phyloP scores from a whole-genome alignment of 2,797 vertebrate species.

The Pelodytes ibericus region DNA sequence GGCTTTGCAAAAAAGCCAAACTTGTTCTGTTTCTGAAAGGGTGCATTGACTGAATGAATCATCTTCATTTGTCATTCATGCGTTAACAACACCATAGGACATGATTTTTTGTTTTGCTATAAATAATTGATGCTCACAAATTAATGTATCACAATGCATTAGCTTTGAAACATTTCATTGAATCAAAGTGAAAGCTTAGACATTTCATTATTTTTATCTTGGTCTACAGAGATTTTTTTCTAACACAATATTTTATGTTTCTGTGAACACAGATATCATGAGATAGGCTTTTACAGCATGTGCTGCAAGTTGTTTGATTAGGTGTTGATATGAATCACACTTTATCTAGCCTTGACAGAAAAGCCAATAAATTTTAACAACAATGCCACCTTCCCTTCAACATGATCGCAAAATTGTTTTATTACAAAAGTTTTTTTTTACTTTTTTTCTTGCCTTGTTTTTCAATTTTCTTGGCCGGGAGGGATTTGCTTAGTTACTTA shows the following conservation, averaged over 20 bases:
- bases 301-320: background rate
- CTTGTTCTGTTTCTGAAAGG: too few relatives aligned
- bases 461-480: background rate
- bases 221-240: background rate
- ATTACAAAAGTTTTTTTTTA: background rate
- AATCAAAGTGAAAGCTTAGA: background rate
- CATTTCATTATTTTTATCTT: background rate
- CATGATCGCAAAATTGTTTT: slow-evolving; percentile 17
- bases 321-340: slow-evolving; percentile 13
- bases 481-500: too few relatives aligned
- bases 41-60: too few relatives aligned
- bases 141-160: background rate
- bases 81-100: too few relatives aligned
- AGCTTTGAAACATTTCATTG: background rate
- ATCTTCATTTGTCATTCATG: too few relatives aligned
- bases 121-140: background rate
- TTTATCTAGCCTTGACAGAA: slow-evolving; percentile 28
- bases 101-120: background rate
- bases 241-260: background rate
- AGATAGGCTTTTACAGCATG: slow-evolving; percentile 8
- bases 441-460: slow-evolving; percentile 5
- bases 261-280: slow-evolving; percentile 2
- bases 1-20: too few relatives aligned
- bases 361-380: slow-evolving; percentile 9
- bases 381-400: background rate